Percentiles rank a stretch among this genome's conserved stretches.
Evolutionary conservation across 1,140 invertebrate species (phyloP).

Genomic region (Zophobas atratus): DNA sequence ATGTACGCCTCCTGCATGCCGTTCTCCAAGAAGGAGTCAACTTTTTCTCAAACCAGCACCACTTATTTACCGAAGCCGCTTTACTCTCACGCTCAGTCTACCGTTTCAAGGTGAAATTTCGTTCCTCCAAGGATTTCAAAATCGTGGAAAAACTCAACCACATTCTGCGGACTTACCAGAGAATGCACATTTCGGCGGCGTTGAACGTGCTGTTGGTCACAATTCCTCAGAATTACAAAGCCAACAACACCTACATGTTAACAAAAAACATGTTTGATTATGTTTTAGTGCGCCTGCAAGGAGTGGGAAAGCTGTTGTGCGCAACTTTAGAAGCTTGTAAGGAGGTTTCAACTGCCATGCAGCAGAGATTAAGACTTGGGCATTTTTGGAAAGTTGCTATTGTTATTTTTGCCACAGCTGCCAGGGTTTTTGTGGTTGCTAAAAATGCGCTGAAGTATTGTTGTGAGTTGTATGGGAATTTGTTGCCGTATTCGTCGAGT

Average conservation of each 20-base stretch:
- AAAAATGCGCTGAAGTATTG: conserved; percentile 65
- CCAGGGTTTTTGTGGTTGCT: conserved; percentile 68
- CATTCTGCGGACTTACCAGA: conserved; percentile 68
- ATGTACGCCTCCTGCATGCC: conserved; percentile 56
- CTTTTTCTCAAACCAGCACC: conserved; percentile 64
- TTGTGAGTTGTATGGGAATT: conserved; percentile 68
- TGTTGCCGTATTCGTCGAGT: conserved; percentile 65
- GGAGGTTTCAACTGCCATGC: conserved; percentile 64
- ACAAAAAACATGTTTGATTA: conserved; percentile 70
- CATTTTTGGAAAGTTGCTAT: conserved; percentile 69
- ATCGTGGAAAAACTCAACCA: conserved; percentile 70
- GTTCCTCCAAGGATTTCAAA: conserved; percentile 71
- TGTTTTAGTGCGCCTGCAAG: conserved; percentile 69
- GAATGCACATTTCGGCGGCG: conserved; percentile 61
- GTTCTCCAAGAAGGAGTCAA: conserved; percentile 58
- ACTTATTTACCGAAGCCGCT: conserved; percentile 67
- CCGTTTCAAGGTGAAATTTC: conserved; percentile 72
- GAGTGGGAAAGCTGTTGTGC: conserved; percentile 69
- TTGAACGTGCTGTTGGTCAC: conserved; percentile 63
- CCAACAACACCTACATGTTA: conserved; percentile 64
- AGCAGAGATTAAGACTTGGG: conserved; percentile 66
- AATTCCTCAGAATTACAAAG: conserved; percentile 56
- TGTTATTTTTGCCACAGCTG: conserved; percentile 67
- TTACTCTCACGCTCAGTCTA: conserved; percentile 70
- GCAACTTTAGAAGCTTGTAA: conserved; percentile 65